Evolutionary conservation across 1,140 invertebrate species (phyloP).

Genomic region (Stenopsyche tienmushanensis): DNA sequence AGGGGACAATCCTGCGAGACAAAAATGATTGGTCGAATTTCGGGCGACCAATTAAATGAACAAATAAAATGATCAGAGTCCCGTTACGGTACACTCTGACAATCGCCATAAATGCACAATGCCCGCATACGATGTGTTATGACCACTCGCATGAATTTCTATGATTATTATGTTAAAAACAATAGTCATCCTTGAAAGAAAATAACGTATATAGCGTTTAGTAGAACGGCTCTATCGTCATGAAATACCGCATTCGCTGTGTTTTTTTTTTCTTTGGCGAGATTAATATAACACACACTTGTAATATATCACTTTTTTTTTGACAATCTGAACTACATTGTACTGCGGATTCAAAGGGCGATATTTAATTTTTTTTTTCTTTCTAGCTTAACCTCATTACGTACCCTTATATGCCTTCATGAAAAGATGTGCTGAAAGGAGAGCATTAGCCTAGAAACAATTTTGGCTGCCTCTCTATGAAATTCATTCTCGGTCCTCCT

Average conservation of each 20-base stretch:
- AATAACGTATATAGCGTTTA: neutral
- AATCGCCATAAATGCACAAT: too few species aligned
- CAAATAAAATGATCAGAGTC: too few species aligned
- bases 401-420: neutral
- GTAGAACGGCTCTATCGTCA: too few species aligned
- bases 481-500: too few species aligned
- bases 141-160: neutral
- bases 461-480: too few species aligned
- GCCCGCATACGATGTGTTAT: neutral
- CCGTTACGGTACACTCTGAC: too few species aligned
- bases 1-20: too few species aligned
- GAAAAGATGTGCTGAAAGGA: neutral
- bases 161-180: neutral
- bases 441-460: slow-evolving; percentile 18
- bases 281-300: neutral
- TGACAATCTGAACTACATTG: slow-evolving; percentile 17
- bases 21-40: too few species aligned
- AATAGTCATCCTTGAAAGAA: neutral
- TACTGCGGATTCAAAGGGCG: neutral
- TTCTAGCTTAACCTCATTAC: slow-evolving; percentile 22
- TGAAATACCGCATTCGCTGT: too few species aligned
- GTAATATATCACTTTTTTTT: slow-evolving; percentile 17
- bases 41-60: too few species aligned
- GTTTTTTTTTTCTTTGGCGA: neutral
- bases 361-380: slow-evolving; percentile 12